These are phyloP conservation scores for Diabrotica undecimpunctata DNA, from an alignment of 1,140 invertebrate species.

Conservation along the genomic window DNA sequence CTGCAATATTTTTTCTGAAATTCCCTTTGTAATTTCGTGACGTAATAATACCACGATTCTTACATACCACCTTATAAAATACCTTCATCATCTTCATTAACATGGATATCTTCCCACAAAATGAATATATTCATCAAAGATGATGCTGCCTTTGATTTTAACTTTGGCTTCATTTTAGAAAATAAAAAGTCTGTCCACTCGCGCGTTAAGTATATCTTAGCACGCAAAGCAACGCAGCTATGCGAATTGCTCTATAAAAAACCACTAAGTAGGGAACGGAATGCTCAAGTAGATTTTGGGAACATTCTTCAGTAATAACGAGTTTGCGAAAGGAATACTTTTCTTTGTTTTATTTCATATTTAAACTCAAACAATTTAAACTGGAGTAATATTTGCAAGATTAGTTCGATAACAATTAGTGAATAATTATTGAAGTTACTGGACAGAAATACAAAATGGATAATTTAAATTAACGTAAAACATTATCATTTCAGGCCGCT, in stretches of 20 bases:
- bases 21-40: no score
- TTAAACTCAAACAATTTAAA: no score
- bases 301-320: not conserved
- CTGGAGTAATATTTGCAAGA: no score
- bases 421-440: no score
- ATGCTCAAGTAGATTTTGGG: not conserved
- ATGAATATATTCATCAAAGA: slow-evolving; percentile 1
- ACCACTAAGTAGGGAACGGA: not conserved
- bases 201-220: slow-evolving; percentile 2
- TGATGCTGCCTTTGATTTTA: not conserved
- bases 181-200: slow-evolving; percentile 2
- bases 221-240: not conserved
- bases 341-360: not conserved
- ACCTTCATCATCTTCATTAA: slow-evolving; percentile 2
- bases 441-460: no score
- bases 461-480: no score
- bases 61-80: not conserved
- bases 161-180: not conserved
- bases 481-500: no score
- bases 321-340: not conserved
- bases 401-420: no score
- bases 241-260: slow-evolving; percentile 2
- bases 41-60: no score
- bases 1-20: no score
- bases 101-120: not conserved